Conservation (phyloP, 2,113 vertebrate species). For the Cephalopholis sonnerati region DNA sequence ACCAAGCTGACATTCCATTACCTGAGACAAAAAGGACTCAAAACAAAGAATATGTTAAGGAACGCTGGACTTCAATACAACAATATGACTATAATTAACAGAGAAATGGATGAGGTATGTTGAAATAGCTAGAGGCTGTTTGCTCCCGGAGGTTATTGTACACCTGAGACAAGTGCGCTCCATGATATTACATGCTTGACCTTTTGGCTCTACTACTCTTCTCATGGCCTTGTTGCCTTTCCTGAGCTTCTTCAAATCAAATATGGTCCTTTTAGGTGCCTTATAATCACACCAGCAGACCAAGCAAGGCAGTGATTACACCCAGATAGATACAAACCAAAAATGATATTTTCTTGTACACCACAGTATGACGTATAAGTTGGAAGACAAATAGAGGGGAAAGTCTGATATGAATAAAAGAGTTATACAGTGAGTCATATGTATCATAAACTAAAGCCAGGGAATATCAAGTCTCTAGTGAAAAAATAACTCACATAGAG, state of each 20-base stretch:
- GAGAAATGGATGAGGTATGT: conserved; percentile 82
- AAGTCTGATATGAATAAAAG: neutral
- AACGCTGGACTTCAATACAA: conserved; percentile 85
- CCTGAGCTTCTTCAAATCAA: conserved; percentile 63
- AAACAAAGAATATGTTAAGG: conserved; percentile 91
- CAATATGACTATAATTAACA: conserved; percentile 93
- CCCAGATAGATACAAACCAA: neutral
- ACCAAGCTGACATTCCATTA: conserved; percentile 92
- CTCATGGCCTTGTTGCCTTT: conserved; percentile 38
- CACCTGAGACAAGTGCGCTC: conserved; percentile 71
- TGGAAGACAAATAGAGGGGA: neutral
- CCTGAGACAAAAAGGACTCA: conserved; percentile 87
- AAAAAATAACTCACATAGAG: neutral
- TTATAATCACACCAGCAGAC: conserved; percentile 28
- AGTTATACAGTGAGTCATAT: neutral
- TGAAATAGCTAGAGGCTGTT: conserved; percentile 69
- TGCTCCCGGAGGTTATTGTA: conserved; percentile 81
- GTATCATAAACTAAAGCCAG: neutral
- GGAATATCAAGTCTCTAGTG: neutral
- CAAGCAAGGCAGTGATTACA: conserved; percentile 10
- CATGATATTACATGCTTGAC: conserved; percentile 83
- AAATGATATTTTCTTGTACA: conserved; percentile 18
- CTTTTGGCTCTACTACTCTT: conserved; percentile 63
- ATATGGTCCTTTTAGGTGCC: conserved; percentile 40
- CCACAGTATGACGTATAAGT: neutral